A percentile compares a stretch with the other conserved stretches of the same genome.
phyloP scores from a whole-genome alignment of 2,888 invertebrate species.

The Mythimna impura region DNA sequence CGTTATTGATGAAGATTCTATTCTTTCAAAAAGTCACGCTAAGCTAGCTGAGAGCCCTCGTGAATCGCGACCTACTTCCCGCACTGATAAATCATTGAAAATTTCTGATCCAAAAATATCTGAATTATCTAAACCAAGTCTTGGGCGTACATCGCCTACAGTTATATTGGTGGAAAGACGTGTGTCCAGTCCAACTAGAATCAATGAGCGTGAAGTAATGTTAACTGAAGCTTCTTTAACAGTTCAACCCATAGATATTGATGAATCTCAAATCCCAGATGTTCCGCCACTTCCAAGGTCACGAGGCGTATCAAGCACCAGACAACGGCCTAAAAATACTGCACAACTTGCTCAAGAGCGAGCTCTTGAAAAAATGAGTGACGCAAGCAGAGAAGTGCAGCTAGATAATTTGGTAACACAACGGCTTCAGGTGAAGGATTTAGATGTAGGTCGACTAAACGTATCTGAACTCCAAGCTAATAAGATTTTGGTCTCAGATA shows the following conservation, averaged over 20 bases:
- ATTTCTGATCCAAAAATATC: slow-evolving; percentile 90
- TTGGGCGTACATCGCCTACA: slow-evolving; percentile 91
- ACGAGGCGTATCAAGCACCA: slow-evolving; percentile 68
- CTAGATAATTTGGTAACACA: slow-evolving; percentile 90
- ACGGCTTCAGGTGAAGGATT: slow-evolving; percentile 93
- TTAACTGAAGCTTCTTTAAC: slow-evolving; percentile 92
- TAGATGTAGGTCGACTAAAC: slow-evolving; percentile 94
- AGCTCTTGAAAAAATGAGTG: slow-evolving; percentile 80
- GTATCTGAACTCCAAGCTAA: slow-evolving; percentile 95
- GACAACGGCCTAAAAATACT: slow-evolving; percentile 68
- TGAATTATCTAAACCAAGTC: slow-evolving; percentile 88
- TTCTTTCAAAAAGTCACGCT: slow-evolving; percentile 85
- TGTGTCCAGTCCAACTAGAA: slow-evolving; percentile 91
- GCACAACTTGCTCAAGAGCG: slow-evolving; percentile 70
- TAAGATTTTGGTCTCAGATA: slow-evolving; percentile 95
- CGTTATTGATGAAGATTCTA: slow-evolving; percentile 89
- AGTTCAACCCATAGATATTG: slow-evolving; percentile 92
- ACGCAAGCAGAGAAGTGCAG: slow-evolving; percentile 80
- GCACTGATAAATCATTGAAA: slow-evolving; percentile 90
- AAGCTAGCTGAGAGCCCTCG: slow-evolving; percentile 86
- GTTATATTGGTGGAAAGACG: slow-evolving; percentile 91
- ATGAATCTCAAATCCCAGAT: slow-evolving; percentile 84
- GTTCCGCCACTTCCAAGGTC: slow-evolving; percentile 86
- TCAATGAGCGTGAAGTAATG: slow-evolving; percentile 91
- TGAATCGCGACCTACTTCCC: slow-evolving; percentile 88